Evolutionary conservation across 2,113 vertebrate species (phyloP).

Genomic region (Salvelinus alpinus): DNA sequence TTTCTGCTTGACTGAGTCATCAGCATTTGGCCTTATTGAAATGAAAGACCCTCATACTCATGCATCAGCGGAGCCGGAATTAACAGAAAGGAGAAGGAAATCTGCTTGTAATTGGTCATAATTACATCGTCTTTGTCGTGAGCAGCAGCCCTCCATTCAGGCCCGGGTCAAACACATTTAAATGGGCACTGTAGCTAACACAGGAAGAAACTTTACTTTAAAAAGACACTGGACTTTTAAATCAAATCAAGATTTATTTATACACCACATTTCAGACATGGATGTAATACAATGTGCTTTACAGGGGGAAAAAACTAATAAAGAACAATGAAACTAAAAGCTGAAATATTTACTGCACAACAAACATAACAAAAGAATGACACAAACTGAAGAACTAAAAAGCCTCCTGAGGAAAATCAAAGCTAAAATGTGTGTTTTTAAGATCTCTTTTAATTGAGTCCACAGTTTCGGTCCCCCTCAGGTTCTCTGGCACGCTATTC

Average conservation of each 20-base stretch:
- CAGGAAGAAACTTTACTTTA: no score
- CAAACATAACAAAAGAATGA: background rate
- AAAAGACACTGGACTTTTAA: no score
- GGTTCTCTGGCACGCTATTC: no score
- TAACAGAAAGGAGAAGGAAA: constrained; percentile 52
- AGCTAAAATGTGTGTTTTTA: no score
- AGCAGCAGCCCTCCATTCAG: constrained; percentile 32
- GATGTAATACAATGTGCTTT: no score
- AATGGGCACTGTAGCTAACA: constrained; percentile 33
- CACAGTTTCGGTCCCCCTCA: no score
- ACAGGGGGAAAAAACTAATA: background rate
- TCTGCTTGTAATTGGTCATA: constrained; percentile 62
- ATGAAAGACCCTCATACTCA: background rate
- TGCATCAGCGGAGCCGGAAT: constrained; percentile 47
- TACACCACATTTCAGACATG: no score
- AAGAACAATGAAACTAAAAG: no score
- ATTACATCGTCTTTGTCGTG: constrained; percentile 58
- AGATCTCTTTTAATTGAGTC: no score
- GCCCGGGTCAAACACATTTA: constrained; percentile 67
- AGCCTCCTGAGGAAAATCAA: no score
- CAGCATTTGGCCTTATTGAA: background rate
- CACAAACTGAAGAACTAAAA: background rate
- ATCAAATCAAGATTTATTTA: no score
- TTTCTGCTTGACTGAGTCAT: background rate
- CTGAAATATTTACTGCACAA: no score